Evolutionary conservation across 1,140 invertebrate species (phyloP).

Genomic region (Papilio polyxenes): DNA sequence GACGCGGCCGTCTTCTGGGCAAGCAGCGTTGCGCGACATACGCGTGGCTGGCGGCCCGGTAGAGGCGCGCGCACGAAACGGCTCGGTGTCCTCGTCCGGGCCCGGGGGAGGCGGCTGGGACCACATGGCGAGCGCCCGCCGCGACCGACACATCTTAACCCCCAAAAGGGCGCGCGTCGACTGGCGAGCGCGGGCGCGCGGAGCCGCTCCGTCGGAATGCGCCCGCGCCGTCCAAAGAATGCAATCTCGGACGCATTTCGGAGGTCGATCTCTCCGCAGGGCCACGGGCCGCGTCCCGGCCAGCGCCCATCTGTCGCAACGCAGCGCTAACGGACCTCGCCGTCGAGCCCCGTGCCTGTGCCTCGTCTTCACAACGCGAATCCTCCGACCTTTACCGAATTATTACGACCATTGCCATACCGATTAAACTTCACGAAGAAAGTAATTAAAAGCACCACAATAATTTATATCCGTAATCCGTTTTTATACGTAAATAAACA

Average conservation of each 20-base stretch:
- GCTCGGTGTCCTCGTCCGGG: conserved; percentile 70
- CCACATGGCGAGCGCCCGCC: conserved; percentile 73
- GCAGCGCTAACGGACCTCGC: conserved; percentile 75
- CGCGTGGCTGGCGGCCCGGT: conserved; percentile 52
- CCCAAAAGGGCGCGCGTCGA: conserved; percentile 80
- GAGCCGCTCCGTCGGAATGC: conserved; percentile 76
- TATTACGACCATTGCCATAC: neutral
- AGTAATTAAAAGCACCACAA: neutral
- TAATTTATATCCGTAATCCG: neutral
- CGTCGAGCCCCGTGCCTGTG: conserved; percentile 56
- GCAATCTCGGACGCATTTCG: conserved; percentile 79
- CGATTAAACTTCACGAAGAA: neutral
- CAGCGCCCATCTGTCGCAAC: conserved; percentile 77
- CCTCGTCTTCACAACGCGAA: conserved; percentile 64
- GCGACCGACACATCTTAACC: conserved; percentile 80
- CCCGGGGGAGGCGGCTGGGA: conserved; percentile 72
- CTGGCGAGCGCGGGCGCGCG: conserved; percentile 74
- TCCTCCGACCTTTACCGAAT: conserved; percentile 61
- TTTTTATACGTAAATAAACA: conserved; percentile 17
- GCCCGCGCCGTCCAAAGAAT: conserved; percentile 80
- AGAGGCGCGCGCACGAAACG: conserved; percentile 60
- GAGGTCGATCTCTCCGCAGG: conserved; percentile 79
- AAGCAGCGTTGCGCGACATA: conserved; percentile 54
- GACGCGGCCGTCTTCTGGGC: conserved; percentile 58
- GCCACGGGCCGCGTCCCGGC: conserved; percentile 71